These are phyloP conservation scores for Eleutherodactylus coqui DNA, from an alignment of 2,797 vertebrate genomes.

Conservation along the genomic window DNA sequence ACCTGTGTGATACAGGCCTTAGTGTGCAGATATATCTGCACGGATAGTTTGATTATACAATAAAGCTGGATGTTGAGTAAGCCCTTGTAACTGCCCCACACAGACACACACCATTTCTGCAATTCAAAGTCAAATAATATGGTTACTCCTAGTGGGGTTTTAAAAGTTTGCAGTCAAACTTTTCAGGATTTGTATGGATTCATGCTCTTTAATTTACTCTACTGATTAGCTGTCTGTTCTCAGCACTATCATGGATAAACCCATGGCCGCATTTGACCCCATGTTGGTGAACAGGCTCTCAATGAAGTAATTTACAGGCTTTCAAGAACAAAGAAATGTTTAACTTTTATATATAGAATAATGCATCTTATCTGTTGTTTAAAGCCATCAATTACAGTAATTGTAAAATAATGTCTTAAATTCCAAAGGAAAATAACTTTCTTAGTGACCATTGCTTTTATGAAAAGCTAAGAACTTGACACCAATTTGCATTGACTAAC, in stretches of 20 bases:
- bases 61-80: no score
- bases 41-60: no score
- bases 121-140: no score
- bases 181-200: not conserved
- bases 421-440: not conserved
- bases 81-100: no score
- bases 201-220: not conserved
- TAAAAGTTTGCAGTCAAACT: not conserved
- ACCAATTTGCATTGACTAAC: slow-evolving; percentile 67
- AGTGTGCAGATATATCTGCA: no score
- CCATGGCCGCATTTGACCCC: slow-evolving; percentile 2
- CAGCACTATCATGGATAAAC: not conserved
- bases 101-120: no score
- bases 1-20: no score
- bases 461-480: slow-evolving; percentile 54
- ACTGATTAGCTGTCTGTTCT: not conserved
- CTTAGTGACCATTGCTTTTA: not conserved
- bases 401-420: not conserved
- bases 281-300: not conserved
- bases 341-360: not conserved
- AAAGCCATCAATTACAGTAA: not conserved
- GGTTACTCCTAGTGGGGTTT: no score
- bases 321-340: not conserved
- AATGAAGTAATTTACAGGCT: not conserved
- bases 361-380: not conserved